Evolutionary conservation across 2,888 invertebrate species (phyloP), one percentile per base, ranked within the genome.

Genomic region (Cerceris ruficornis): DNA sequence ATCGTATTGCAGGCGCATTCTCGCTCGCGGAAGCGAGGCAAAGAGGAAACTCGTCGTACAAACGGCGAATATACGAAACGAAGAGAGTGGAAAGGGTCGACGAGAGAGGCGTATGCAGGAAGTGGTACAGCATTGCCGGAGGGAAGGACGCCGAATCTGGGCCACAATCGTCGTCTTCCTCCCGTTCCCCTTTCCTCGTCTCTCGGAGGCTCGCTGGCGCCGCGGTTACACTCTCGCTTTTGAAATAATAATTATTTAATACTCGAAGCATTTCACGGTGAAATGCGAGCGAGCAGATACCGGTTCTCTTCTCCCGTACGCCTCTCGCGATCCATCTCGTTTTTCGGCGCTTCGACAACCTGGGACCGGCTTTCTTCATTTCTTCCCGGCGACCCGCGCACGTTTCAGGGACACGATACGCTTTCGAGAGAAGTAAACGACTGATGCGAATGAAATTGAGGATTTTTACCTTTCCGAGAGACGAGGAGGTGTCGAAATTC

Each of bases 101-200:
- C 68, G 68, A 69, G 73, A 78, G 75, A 68, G 59, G 68, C 14
- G 57, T 72, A 72, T 75, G 66, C 88, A 88, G 90, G 91, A 90
- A 92, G 87, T 87, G 88, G 85, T 83, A 85, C 86, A 90, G 87
- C 90, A 92, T 91, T 92, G 92, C 91, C 91, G 90, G 85, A 87
- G 91, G 92, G 92, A 92, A 92, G 91, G 91, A 91, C 92, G 91
- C 82, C 86, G 85, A 89, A 92, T 90, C 89, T 92, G 90, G 91
- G 91, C 85, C 90, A 87, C 83, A 82, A 83, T 85, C 84, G 76
- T 62, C 76, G 58, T 42, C 54, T 74, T 68, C 68, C 62, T 70
- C 75, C 58, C 67, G 62, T 65, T 62, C 59, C 58, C n/a, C 61
- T 54, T 41, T 50, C 15, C 17, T 17, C 17, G 11, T 55, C 11